Percentiles rank a stretch among this genome's conserved stretches.
Conservation (phyloP, 2,888 invertebrate species). For the Papilio gigon region DNA sequence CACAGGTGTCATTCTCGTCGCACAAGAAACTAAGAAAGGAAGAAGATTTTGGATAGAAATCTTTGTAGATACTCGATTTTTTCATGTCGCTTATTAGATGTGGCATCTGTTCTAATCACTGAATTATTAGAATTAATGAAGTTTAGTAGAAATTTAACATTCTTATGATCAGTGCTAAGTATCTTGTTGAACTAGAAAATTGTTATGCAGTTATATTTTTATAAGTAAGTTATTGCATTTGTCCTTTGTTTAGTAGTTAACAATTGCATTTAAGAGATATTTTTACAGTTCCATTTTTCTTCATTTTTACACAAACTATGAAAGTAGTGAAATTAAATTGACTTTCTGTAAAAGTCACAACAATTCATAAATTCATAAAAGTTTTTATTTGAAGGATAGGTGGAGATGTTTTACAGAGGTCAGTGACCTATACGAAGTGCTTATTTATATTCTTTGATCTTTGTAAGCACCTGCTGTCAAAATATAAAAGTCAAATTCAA, state of each 20-base stretch:
- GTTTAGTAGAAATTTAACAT: no score
- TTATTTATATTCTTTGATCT: no score
- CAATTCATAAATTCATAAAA: neutral
- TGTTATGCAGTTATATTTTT: conserved; percentile 11
- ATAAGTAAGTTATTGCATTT: neutral
- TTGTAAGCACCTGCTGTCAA: no score
- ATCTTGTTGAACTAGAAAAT: conserved; percentile 10
- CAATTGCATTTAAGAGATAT: neutral
- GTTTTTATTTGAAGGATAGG: neutral
- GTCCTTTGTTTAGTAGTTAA: neutral
- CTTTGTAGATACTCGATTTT: neutral
- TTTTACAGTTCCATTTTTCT: neutral
- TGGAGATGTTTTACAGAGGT: no score
- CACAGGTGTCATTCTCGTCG: conserved; percentile 6
- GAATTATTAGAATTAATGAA: neutral
- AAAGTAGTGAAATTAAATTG: neutral
- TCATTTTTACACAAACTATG: neutral
- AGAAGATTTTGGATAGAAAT: neutral
- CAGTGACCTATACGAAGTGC: no score
- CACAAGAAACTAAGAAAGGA: conserved; percentile 19
- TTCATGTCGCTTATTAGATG: conserved; percentile 8
- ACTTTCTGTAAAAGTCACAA: conserved; percentile 13
- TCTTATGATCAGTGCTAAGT: neutral
- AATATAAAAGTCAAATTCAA: conserved; percentile 1
- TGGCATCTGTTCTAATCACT: neutral